Evolutionary conservation across 2,888 invertebrate genomes (phyloP), one percentile per base, ranked within the genome.

Genomic region (Parelbella ahira): DNA sequence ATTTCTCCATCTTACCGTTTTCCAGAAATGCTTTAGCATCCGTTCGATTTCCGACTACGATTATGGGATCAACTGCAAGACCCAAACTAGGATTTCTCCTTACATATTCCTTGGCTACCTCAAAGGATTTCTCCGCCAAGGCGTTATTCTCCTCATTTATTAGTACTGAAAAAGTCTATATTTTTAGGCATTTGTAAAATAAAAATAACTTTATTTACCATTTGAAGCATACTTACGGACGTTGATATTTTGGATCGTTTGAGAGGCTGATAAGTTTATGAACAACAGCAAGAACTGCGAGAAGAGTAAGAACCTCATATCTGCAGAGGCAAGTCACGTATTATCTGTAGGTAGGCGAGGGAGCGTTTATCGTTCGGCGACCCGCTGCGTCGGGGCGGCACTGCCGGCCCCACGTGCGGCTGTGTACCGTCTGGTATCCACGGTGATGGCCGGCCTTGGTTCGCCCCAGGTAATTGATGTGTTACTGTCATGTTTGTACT

Each of bases 91-190:
- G 90, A 64, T 92, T 93, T 46, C 92, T 90, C 55, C 92, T 89
- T 6, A 94, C 87, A 68, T 91, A 94, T 42, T 92, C 92, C 47
- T 91, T 84, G 1, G 92, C 93, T 9, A 93, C 92, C 54, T 93
- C 92, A 32, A 93, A 88, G 1, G 93, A 90, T 67, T 91, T 91
- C 50, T 92, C 90, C 2, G 93, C 93, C 12, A 92, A 86, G 30
- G 90, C 89, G 66, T 94, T 93, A 43, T 90, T 91, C 62, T 92
- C 92, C 70, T 94, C 94, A 61, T 93, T 94, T 33, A 94, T 90
- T 58, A 91, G 90, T 64, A 94, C 94, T 93, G 68, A 28, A 76
- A 50, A n/a, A n/a, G n/a, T n/a, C n/a, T n/a, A n/a, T n/a, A n/a
- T n/a, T n/a, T n/a, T n/a, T n/a, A n/a, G n/a, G n/a, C n/a, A n/a